phyloP scores from a whole-genome alignment of 2,888 invertebrate species.

The Formica aserva region DNA sequence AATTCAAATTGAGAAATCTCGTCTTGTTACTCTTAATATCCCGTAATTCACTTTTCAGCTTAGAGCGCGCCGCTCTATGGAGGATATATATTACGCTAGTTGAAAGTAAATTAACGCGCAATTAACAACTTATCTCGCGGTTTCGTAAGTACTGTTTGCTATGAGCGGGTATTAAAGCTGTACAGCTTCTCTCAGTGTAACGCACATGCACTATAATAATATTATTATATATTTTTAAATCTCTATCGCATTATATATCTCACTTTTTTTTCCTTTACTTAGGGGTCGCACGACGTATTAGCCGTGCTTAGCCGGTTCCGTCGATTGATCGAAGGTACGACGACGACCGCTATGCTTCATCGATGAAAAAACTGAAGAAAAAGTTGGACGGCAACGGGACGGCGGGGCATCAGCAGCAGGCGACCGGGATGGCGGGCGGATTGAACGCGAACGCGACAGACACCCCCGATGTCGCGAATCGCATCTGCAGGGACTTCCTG shows the following conservation, averaged over 20 bases:
- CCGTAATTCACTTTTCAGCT: not conserved
- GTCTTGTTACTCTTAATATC: not conserved
- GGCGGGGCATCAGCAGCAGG: conserved; percentile 5
- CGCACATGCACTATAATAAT: not conserved
- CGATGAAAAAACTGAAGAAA: conserved; percentile 78
- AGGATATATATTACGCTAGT: not conserved
- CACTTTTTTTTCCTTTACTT: conserved; percentile 25
- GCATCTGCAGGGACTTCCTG: conserved; percentile 88
- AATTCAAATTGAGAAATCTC: conserved; percentile 63
- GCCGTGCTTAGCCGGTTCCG: not conserved
- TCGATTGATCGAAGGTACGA: not conserved
- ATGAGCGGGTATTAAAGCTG: not conserved
- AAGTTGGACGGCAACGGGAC: conserved; percentile 59
- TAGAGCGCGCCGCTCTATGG: not conserved
- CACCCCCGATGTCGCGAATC: conserved; percentile 75
- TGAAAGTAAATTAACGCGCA: not conserved
- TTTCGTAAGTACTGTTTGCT: not conserved
- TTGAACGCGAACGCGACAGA: conserved; percentile 74
- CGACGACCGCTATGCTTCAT: conserved; percentile 63
- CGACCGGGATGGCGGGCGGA: conserved; percentile 72
- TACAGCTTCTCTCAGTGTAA: not conserved
- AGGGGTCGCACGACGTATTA: conserved; percentile 6
- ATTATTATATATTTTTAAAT: not conserved
- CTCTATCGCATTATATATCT: not conserved
- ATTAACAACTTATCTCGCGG: not conserved